Evolutionary conservation across 2,888 invertebrate species (phyloP).

Genomic region (Pharmacophagus antenor): DNA sequence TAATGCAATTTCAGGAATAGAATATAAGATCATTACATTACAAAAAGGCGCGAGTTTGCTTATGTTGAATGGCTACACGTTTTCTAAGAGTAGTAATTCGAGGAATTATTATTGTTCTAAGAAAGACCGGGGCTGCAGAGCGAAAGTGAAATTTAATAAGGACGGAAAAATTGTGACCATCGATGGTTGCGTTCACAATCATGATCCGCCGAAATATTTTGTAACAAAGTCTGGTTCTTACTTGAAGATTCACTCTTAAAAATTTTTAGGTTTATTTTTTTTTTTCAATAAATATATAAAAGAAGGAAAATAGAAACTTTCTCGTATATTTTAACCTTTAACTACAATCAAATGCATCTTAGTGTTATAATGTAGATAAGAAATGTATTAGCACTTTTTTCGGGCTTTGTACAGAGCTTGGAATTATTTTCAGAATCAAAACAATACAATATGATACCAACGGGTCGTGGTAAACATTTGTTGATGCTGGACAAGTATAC

Average conservation of each 20-base stretch:
- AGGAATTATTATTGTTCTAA: slow-evolving; percentile 46
- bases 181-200: slow-evolving; percentile 33
- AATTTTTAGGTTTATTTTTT: too few species aligned
- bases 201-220: slow-evolving; percentile 37
- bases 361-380: not conserved
- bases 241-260: slow-evolving; percentile 33
- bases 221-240: slow-evolving; percentile 33
- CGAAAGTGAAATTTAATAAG: slow-evolving; percentile 36
- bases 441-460: slow-evolving; percentile 32
- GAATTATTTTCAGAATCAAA: slow-evolving; percentile 29
- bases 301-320: too few species aligned
- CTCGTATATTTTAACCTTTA: too few species aligned
- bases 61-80: slow-evolving; percentile 43
- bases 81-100: slow-evolving; percentile 37
- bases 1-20: slow-evolving; percentile 28
- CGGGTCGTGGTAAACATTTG: slow-evolving; percentile 34
- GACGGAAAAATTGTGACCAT: slow-evolving; percentile 34
- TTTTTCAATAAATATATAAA: not conserved
- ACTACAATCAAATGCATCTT: not conserved
- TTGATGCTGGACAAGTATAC: slow-evolving; percentile 42
- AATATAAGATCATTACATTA: slow-evolving; percentile 42
- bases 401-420: not conserved
- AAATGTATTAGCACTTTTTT: not conserved
- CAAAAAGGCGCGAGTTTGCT: slow-evolving; percentile 34
- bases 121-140: slow-evolving; percentile 44